These are phyloP conservation scores for Brachyhypopomus occidentalis DNA, from an alignment of 2,113 vertebrate genomes.

Conservation along the genomic window DNA sequence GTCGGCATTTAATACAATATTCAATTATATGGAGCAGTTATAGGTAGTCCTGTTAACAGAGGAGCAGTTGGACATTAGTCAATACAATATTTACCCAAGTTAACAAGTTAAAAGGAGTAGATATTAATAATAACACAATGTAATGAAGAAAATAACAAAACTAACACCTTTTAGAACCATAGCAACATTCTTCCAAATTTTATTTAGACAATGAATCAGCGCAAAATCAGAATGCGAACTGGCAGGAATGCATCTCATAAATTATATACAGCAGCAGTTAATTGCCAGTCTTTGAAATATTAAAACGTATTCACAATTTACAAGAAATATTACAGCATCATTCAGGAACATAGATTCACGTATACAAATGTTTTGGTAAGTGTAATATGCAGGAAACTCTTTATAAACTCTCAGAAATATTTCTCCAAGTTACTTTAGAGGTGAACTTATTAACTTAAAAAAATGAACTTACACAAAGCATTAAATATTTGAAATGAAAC, in stretches of 20 bases:
- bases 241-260: slow-evolving; percentile 88
- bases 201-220: slow-evolving; percentile 86
- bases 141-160: slow-evolving; percentile 66
- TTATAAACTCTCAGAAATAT: slow-evolving; percentile 81
- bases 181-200: slow-evolving; percentile 82
- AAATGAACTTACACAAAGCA: slow-evolving; percentile 57
- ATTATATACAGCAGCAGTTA: slow-evolving; percentile 88
- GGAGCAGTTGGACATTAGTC: neutral
- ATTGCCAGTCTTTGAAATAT: slow-evolving; percentile 81
- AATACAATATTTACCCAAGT: neutral
- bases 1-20: neutral
- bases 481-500: slow-evolving; percentile 53
- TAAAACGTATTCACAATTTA: slow-evolving; percentile 96
- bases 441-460: slow-evolving; percentile 41
- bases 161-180: slow-evolving; percentile 76
- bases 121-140: slow-evolving; percentile 27
- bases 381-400: slow-evolving; percentile 66
- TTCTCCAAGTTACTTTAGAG: slow-evolving; percentile 60
- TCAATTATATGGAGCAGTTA: neutral
- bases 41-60: neutral
- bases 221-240: slow-evolving; percentile 79
- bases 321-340: slow-evolving; percentile 90
- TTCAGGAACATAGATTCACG: slow-evolving; percentile 72
- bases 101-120: slow-evolving; percentile 11
- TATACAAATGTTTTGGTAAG: slow-evolving; percentile 81